Evolutionary conservation across 2,113 vertebrate genomes (phyloP).

Genomic region (Neolamprologus variostigma): DNA sequence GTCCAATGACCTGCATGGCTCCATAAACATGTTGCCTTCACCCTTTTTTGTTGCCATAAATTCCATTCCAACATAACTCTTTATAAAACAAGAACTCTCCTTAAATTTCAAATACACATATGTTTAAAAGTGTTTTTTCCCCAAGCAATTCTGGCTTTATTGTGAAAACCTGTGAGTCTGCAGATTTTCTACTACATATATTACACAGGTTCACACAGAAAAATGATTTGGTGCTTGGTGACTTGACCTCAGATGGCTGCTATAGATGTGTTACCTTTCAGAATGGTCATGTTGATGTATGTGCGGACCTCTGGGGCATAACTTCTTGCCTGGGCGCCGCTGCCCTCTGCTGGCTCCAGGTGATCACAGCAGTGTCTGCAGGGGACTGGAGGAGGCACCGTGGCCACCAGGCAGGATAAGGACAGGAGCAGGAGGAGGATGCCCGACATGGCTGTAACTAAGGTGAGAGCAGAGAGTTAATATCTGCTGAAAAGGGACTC

Average conservation of each 20-base stretch:
- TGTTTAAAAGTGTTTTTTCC: neutral
- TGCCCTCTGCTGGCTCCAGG: constrained; percentile 54
- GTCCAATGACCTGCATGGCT: neutral
- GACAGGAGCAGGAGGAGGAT: constrained; percentile 36
- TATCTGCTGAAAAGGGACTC: neutral
- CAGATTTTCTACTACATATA: neutral
- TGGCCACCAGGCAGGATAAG: constrained; percentile 21
- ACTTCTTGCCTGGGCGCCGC: neutral
- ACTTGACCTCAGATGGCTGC: neutral
- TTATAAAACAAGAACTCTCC: neutral
- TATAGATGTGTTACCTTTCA: neutral
- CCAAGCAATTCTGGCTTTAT: neutral
- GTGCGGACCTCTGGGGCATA: constrained; percentile 78
- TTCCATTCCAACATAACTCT: neutral
- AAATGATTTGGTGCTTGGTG: neutral
- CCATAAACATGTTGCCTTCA: neutral
- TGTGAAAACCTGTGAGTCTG: neutral
- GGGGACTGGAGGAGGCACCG: constrained; percentile 56
- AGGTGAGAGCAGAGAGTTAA: neutral
- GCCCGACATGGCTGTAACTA: constrained; percentile 55
- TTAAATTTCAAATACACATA: neutral
- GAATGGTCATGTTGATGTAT: constrained; percentile 90
- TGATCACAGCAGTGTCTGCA: constrained; percentile 83
- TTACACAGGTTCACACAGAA: neutral
- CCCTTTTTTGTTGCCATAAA: neutral